Conservation (phyloP, 2,888 invertebrate species). For the Ochropleura plecta region DNA sequence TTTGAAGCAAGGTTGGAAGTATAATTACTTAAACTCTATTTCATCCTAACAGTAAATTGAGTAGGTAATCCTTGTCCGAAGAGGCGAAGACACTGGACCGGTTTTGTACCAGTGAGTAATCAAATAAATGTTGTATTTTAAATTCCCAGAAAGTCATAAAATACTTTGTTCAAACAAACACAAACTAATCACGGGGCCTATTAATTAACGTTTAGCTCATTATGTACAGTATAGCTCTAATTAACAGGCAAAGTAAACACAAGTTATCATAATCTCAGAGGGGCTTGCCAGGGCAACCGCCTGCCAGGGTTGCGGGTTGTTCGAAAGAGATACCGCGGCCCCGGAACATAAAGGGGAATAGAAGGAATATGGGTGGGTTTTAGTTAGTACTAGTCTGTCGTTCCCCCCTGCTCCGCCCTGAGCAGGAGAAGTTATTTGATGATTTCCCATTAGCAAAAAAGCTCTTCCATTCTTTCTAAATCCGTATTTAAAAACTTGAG, state of each 20-base stretch:
- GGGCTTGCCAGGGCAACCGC: no score
- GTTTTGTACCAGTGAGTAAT: neutral
- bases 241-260: constrained; percentile 21
- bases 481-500: no score
- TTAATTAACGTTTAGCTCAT: neutral
- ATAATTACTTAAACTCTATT: neutral
- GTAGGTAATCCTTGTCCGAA: neutral
- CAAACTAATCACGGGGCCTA: constrained; percentile 1
- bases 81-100: neutral
- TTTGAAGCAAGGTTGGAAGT: neutral
- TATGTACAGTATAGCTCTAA: constrained; percentile 9
- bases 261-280: neutral
- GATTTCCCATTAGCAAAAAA: no score
- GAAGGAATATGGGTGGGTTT: no score
- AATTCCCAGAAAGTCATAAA: constrained; percentile 5
- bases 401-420: no score
- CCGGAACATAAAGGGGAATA: no score
- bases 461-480: no score
- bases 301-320: no score
- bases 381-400: no score
- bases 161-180: constrained; percentile 6
- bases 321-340: no score
- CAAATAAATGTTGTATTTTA: neutral
- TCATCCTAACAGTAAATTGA: neutral
- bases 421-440: no score